phyloP scores from a whole-genome alignment of 1,140 invertebrate species.

The Drosophila melanica region DNA sequence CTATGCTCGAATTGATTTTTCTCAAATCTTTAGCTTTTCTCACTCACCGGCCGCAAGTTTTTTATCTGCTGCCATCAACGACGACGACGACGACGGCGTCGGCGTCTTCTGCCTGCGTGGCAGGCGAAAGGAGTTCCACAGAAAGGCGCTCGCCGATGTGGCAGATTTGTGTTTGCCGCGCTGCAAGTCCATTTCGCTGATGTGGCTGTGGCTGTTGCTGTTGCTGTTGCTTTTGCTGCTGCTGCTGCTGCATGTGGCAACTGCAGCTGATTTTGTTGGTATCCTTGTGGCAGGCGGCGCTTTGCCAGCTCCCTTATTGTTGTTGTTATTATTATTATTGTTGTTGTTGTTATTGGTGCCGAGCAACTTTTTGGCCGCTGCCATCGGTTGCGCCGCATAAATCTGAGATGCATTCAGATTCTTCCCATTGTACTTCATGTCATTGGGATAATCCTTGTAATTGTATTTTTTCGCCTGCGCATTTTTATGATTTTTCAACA shows the following conservation, averaged over 20 bases:
- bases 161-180: slow-evolving; percentile 38
- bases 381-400: slow-evolving; percentile 21
- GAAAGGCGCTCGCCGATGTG: slow-evolving; percentile 59
- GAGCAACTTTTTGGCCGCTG: slow-evolving; percentile 57
- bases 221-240: slow-evolving; percentile 9
- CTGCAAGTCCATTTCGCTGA: slow-evolving; percentile 30
- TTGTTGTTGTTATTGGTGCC: slow-evolving; percentile 44
- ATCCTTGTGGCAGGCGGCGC: slow-evolving; percentile 58
- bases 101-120: slow-evolving; percentile 71
- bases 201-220: slow-evolving; percentile 6
- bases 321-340: slow-evolving; percentile 46
- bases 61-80: slow-evolving; percentile 21
- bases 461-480: slow-evolving; percentile 70
- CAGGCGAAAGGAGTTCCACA: slow-evolving; percentile 81
- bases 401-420: slow-evolving; percentile 41
- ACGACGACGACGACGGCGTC: background rate
- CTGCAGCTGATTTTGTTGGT: slow-evolving; percentile 54
- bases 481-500: slow-evolving; percentile 84
- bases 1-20: slow-evolving; percentile 25
- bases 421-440: slow-evolving; percentile 69
- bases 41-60: slow-evolving; percentile 46
- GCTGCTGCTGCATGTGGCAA: slow-evolving; percentile 7
- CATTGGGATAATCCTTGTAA: slow-evolving; percentile 72
- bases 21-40: background rate
- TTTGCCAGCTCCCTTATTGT: slow-evolving; percentile 21